Evolutionary conservation across 2,797 vertebrate species (phyloP), one percentile per base, ranked within the genome.

Genomic region (Chromobotia macracanthus): DNA sequence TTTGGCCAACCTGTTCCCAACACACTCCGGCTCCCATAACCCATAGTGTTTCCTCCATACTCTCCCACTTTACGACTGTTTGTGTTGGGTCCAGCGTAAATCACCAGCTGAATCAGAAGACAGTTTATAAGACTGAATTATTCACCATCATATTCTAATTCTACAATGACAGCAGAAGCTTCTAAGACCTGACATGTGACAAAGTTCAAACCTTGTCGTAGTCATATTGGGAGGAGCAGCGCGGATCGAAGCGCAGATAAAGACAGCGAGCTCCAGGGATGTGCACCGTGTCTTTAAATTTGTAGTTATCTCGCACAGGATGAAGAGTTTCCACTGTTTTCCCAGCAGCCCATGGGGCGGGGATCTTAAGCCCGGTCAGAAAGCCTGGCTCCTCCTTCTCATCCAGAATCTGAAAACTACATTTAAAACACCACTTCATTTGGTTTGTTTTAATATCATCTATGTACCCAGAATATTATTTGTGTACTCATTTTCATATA

Each of bases 1-100:
- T 99, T 99, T 77, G 98, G 97, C 98, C 98, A 99, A 38, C 97
- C 98, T 72, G 97, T 98, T 84, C 98, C 98, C 90, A 99, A 92
- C 80, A 99, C 98, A 89, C 97, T 99, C 85, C 97, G 97, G 90
- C 98, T 99, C 88, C 97, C 98, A 84, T 99, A 99, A 75, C 98
- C 98, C 88, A 98, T 93, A 75, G 96, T 98, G 89, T 99, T 99
- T 84, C 98, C 98, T 87, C 98, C 98, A 83, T 99, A 99, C 87
- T 99, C 98, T 46, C 96, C 95, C 88, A 99, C 97, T 94, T 99
- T 99, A 86, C 98, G 97, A 90, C 98, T 98, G 91, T 98, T 99
- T 86, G 98, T 99, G 94, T 98, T 99, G 83, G 97, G 96, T 79
- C 98, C 98, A 84, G 97, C 98, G 35, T 98, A 99, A 87, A 98